Percentiles rank a stretch among this genome's conserved stretches.
Evolutionary conservation across 2,797 vertebrate species (phyloP).

Genomic region (Galagoides demidoff): DNA sequence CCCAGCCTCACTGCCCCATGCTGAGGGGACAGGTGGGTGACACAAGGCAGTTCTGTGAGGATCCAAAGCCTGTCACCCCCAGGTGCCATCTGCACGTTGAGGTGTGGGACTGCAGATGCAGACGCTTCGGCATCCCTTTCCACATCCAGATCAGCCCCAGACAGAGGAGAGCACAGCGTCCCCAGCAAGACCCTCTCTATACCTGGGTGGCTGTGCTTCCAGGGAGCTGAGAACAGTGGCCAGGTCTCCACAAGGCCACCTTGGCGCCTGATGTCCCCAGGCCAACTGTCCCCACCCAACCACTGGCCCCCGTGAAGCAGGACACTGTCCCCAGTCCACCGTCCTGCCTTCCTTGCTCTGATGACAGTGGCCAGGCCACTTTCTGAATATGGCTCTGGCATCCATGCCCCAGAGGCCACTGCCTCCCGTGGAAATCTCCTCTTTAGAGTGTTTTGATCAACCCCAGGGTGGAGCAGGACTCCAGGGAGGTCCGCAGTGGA

Average conservation of each 20-base stretch:
- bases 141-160: neutral
- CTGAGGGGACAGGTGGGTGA: neutral
- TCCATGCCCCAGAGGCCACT: neutral
- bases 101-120: neutral
- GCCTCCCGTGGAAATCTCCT: fast-evolving
- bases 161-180: fast-evolving
- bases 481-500: fast-evolving
- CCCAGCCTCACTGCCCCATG: neutral
- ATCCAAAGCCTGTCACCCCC: fast-evolving
- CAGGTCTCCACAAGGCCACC: neutral
- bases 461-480: neutral
- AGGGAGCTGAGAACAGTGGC: neutral
- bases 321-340: fast-evolving
- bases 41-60: neutral
- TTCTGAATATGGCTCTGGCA: fast-evolving
- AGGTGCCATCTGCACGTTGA: too few relatives aligned
- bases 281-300: neutral
- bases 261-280: neutral
- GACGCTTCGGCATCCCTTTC: neutral
- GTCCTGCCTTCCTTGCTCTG: neutral
- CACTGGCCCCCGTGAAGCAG: fast-evolving
- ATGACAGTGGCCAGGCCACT: fast-evolving
- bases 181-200: neutral
- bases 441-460: neutral
- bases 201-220: neutral